Percentiles rank a stretch among this genome's conserved stretches.
These are phyloP conservation scores for Rallus crepitans DNA, from an alignment of 2,797 vertebrate genomes.

Conservation along the genomic window DNA sequence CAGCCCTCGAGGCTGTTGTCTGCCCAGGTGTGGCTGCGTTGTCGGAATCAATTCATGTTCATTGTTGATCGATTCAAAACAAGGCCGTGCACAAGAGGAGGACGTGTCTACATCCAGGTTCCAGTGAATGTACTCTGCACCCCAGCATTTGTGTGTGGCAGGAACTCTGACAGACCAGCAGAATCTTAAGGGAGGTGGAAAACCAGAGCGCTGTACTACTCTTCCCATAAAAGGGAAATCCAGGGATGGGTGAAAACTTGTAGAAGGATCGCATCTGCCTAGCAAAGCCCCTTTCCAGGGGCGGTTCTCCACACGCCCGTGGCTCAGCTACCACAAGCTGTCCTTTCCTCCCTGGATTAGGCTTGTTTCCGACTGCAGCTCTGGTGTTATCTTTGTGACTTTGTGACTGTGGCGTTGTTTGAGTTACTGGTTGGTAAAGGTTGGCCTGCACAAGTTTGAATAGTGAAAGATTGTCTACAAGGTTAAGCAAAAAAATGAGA, in stretches of 20 bases:
- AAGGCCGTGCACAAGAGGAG: background rate
- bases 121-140: background rate
- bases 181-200: background rate
- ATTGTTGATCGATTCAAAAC: background rate
- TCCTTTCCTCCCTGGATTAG: background rate
- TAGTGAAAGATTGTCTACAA: slow-evolving; percentile 5
- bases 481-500: background rate
- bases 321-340: background rate
- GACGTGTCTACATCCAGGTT: fast-evolving
- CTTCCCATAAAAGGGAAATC: background rate
- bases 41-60: background rate
- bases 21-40: background rate
- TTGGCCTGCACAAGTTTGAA: background rate
- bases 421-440: background rate
- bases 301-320: fast-evolving
- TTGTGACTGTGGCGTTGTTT: background rate
- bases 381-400: background rate
- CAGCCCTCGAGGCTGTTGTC: background rate
- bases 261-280: background rate
- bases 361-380: background rate
- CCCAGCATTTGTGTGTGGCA: background rate
- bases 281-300: background rate
- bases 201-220: fast-evolving
- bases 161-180: background rate
- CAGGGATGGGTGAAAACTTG: background rate